Conservation (phyloP, 1,140 invertebrate genomes). For the Dendrolimus kikuchii region DNA sequence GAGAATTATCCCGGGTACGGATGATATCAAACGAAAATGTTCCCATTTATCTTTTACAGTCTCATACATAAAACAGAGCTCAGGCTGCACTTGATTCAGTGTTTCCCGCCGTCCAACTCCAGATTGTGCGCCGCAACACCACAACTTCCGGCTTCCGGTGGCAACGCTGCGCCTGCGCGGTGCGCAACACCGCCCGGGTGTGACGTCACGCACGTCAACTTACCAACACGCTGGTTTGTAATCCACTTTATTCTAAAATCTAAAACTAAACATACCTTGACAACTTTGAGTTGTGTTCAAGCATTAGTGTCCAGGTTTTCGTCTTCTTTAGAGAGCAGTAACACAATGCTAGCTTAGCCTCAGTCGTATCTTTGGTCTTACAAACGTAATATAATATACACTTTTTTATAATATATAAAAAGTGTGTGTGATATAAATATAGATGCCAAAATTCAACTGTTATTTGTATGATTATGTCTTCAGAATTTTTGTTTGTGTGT, state of each 20-base stretch:
- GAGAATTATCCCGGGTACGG: constrained; percentile 20
- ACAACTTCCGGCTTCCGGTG: constrained; percentile 61
- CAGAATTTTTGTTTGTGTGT: too few relatives aligned
- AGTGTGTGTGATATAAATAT: too few relatives aligned
- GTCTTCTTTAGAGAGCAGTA: too few relatives aligned
- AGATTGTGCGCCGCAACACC: constrained; percentile 63
- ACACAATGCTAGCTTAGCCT: too few relatives aligned
- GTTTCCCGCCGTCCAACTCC: constrained; percentile 59
- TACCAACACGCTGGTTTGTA: constrained; percentile 16
- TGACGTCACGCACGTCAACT: constrained; percentile 38
- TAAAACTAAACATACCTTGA: constrained; percentile 2
- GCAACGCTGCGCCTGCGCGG: constrained; percentile 46
- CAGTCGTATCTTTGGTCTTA: too few relatives aligned
- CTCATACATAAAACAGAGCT: constrained; percentile 53
- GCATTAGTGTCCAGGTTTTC: too few relatives aligned
- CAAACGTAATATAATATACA: too few relatives aligned
- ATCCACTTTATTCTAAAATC: constrained; percentile 17
- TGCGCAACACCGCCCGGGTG: constrained; percentile 21
- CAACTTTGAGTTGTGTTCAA: too few relatives aligned
- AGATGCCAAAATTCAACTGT: too few relatives aligned
- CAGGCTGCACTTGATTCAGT: constrained; percentile 64
- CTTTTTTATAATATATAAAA: too few relatives aligned
- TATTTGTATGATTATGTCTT: too few relatives aligned
- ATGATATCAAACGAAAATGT: constrained; percentile 40
- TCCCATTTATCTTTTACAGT: constrained; percentile 53